A percentile compares a stretch with the other conserved stretches of the same genome.
These are phyloP conservation scores for Gymnocypris eckloni DNA, from an alignment of 2,797 vertebrate genomes.

Conservation along the genomic window DNA sequence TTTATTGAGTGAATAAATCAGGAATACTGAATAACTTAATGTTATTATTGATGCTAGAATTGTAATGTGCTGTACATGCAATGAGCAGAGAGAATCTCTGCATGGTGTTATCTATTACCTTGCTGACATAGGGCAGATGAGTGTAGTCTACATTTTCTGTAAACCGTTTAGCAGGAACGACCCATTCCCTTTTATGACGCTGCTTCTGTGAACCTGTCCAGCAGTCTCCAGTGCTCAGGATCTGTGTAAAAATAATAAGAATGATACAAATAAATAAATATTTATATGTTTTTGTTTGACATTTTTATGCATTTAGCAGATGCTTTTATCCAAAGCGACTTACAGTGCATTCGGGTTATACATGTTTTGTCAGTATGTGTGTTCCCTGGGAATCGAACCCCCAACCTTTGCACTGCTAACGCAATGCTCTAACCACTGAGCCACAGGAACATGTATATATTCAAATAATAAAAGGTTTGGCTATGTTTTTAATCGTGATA, in stretches of 20 bases:
- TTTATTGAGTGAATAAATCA: neutral
- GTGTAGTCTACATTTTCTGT: constrained; percentile 83
- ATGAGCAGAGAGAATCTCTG: neutral
- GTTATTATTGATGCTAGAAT: too few species aligned
- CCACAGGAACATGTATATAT: too few species aligned
- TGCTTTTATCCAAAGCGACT: too few species aligned
- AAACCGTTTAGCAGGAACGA: constrained; percentile 77
- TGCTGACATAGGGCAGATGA: constrained; percentile 74
- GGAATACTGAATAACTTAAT: neutral
- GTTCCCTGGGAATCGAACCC: too few species aligned
- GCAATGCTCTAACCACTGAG: too few species aligned
- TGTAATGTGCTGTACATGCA: neutral
- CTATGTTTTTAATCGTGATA: neutral
- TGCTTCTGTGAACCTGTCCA: neutral
- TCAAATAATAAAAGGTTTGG: neutral
- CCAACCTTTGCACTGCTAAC: too few species aligned
- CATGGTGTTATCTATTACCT: constrained; percentile 71
- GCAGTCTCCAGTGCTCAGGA: constrained; percentile 42
- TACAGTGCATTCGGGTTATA: too few species aligned
- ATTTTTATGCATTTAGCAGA: too few species aligned
- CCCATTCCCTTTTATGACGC: constrained; percentile 83
- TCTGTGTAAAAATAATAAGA: constrained; percentile 13
- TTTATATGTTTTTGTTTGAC: too few species aligned
- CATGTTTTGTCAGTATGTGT: too few species aligned
- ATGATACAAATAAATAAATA: neutral